Percentiles rank a stretch among this genome's conserved stretches.
Evolutionary conservation across 2,113 vertebrate genomes (phyloP).

Genomic region (Cryptomyrus ogoouensis): DNA sequence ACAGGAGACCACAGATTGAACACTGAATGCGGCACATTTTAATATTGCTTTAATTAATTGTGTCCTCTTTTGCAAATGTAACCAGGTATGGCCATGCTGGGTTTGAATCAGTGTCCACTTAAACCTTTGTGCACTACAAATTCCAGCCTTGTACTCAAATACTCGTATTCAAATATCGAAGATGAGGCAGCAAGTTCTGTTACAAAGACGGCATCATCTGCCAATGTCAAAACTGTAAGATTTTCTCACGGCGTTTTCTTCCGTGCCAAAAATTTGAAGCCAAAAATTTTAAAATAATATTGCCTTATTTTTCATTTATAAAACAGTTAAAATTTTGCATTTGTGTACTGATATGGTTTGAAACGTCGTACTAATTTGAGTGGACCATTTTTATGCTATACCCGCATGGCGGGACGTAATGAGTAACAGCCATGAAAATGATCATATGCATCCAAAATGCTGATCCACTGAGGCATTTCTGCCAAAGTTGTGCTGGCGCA

Average conservation of each 20-base stretch:
- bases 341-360: background rate
- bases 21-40: background rate
- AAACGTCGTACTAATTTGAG: background rate
- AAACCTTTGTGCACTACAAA: background rate
- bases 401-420: background rate
- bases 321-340: background rate
- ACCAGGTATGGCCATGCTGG: background rate
- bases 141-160: background rate
- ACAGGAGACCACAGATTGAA: background rate
- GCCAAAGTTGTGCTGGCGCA: background rate
- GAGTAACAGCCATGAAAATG: background rate
- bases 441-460: background rate
- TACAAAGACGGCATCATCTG: background rate
- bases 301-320: background rate
- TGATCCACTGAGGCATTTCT: background rate
- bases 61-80: background rate
- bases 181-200: background rate
- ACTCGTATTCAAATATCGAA: background rate
- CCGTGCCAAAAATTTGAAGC: background rate
- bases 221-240: background rate
- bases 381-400: background rate
- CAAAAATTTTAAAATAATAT: background rate
- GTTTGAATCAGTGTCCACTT: background rate
- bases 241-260: background rate
- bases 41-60: background rate